Evolutionary conservation across 2,888 invertebrate genomes (phyloP).

Genomic region (Trichogramma dendrolimi): DNA sequence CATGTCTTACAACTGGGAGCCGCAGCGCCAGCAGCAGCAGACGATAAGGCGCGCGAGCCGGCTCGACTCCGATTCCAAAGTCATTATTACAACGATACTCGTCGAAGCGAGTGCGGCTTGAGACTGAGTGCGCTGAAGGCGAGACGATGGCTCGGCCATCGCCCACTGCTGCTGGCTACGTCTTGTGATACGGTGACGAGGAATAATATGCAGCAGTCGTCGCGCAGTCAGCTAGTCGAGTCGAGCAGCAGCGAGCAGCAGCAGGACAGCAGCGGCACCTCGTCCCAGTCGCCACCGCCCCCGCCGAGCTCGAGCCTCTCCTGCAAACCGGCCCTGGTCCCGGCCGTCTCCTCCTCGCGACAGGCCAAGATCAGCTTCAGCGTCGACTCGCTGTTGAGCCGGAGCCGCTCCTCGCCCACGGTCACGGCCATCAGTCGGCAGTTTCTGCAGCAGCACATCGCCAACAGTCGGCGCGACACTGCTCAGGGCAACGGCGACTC

Average conservation of each 20-base stretch:
- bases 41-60: not conserved
- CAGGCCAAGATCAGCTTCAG: conserved; percentile 68
- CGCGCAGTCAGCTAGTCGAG: too few species aligned
- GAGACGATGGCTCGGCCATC: conserved; percentile 7
- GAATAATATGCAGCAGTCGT: too few species aligned
- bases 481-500: too few species aligned
- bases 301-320: conserved; percentile 44
- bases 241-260: conserved; percentile 17
- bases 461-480: too few species aligned
- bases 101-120: not conserved
- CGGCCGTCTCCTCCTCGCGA: conserved; percentile 18
- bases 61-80: not conserved
- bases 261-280: conserved; percentile 17
- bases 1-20: not conserved
- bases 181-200: not conserved
- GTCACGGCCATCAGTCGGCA: conserved; percentile 25
- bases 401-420: conserved; percentile 33
- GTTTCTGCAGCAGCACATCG: conserved; percentile 3
- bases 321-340: conserved; percentile 37
- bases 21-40: conserved; percentile 5
- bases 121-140: not conserved
- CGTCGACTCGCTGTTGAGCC: conserved; percentile 63
- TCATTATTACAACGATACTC: too few species aligned
- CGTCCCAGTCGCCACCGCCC: conserved; percentile 33
- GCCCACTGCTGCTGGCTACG: conserved; percentile 29